These are phyloP conservation scores for Eurypyga helias DNA, from an alignment of 2,113 vertebrate species.

Conservation along the genomic window DNA sequence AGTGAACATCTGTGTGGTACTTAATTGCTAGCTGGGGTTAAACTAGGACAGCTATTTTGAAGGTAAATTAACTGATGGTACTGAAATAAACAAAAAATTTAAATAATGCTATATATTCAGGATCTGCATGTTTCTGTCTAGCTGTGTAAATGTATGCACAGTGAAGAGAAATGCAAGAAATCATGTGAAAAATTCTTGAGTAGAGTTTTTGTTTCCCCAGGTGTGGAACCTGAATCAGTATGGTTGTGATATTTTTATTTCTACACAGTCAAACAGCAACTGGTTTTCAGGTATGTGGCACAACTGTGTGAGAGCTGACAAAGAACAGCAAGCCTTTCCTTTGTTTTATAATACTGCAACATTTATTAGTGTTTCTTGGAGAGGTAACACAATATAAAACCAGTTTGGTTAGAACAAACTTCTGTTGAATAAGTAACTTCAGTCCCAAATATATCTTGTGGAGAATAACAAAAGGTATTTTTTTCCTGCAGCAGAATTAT, in stretches of 20 bases:
- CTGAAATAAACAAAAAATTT: neutral
- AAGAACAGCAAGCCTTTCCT: neutral
- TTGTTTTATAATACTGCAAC: neutral
- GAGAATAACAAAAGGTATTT: neutral
- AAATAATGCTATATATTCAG: neutral
- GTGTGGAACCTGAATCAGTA: neutral
- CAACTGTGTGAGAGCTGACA: neutral
- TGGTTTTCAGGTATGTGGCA: neutral
- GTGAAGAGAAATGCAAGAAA: neutral
- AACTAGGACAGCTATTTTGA: neutral
- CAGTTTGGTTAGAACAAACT: neutral
- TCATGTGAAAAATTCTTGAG: neutral
- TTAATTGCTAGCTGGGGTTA: no score
- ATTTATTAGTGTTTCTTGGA: neutral
- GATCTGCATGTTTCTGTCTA: neutral
- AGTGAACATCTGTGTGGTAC: no score
- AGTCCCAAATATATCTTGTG: neutral
- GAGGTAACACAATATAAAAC: neutral
- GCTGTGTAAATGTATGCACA: neutral
- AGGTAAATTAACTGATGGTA: neutral
- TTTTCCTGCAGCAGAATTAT: neutral
- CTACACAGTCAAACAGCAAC: neutral
- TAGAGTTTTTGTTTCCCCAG: neutral
- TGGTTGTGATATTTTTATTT: neutral
- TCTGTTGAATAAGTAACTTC: neutral